Base-by-base conservation (phyloP, 2,888 invertebrate genomes). In the Caenorhabditis sp. region DNA sequence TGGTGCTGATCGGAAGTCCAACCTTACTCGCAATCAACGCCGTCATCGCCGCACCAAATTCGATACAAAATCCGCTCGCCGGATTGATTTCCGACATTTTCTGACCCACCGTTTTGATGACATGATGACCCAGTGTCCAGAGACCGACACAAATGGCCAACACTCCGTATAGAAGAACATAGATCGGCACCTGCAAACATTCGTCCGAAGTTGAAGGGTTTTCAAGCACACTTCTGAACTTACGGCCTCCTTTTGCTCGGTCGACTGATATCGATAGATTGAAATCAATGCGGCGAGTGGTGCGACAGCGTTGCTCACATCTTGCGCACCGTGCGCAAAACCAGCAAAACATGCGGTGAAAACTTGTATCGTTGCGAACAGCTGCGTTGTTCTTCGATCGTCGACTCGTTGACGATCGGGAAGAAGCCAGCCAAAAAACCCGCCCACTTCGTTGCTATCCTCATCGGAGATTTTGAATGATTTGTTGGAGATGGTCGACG, bases 251-350 rank as follows among this genome's bases (percentile, higher is more conserved):
- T 92, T 92, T 86, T 94, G 94, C 82, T 92, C 91, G 0, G 93
- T 69, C 3, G 54, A 58, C 21, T 94, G 94, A 86, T 94, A 93
- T 4, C 92, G 91, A 88, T 93, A 95, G 78, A 97, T 92, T 88
- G 95, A 91, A 93, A 95, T 96, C 1, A 99, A 90, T 0, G 95
- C 95, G 69, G 97, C 94, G 61, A 99, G 90, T 0, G 97, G 97
- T 1, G 97, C 97, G 85, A 99, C 97, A 2, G 97, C 96, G 89
- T 99, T 99, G 89, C 96, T 86, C 36, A 99, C 97, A 89, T 99
- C 97, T 88, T 99, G 97, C 19, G 97, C 97, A 37, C 97, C 97
- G 87, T 99, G 80, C 21, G 97, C 97, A 88, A 99, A 99, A 63
- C 96, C 94, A 1, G 96, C 97, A 89, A 97, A 97, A 17, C 94